A percentile compares a stretch with the other conserved stretches of the same genome.
phyloP scores from a whole-genome alignment of 1,140 invertebrate genomes.

The Diabrotica undecimpunctata region DNA sequence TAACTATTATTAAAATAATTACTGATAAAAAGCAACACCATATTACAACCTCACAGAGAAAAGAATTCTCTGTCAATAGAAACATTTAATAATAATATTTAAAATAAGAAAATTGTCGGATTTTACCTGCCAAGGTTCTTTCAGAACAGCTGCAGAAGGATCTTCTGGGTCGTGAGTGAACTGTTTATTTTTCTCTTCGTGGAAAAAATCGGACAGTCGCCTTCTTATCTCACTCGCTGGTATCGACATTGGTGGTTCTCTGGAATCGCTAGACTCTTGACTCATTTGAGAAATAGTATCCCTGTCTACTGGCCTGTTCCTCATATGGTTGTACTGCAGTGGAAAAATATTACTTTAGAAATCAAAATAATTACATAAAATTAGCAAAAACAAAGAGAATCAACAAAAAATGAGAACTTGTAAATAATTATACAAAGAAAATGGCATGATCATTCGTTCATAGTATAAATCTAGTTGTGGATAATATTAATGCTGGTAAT shows the following conservation, averaged over 20 bases:
- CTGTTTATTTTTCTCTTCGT: constrained; percentile 70
- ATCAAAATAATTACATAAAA: background rate
- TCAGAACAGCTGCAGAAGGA: constrained; percentile 95
- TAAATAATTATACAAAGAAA: no score
- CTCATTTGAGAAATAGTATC: constrained; percentile 90
- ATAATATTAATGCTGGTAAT: no score
- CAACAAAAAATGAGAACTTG: no score
- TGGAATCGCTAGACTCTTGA: constrained; percentile 84
- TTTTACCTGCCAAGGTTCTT: constrained; percentile 67
- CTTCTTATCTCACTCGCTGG: constrained; percentile 90
- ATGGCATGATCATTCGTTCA: no score
- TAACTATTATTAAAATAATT: no score
- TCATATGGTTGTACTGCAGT: constrained; percentile 57
- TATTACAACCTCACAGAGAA: no score
- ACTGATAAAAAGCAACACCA: no score
- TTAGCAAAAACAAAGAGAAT: no score
- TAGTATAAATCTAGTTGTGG: no score
- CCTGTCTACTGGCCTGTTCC: constrained; percentile 59
- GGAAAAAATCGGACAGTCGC: constrained; percentile 81
- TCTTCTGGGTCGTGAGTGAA: constrained; percentile 93
- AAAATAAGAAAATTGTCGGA: background rate
- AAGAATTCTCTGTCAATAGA: no score
- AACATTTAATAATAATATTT: background rate
- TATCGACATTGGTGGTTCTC: constrained; percentile 75
- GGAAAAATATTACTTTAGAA: constrained; percentile 13